Evolutionary conservation across 2,888 invertebrate genomes (phyloP).

Genomic region (Pollenia amentaria): DNA sequence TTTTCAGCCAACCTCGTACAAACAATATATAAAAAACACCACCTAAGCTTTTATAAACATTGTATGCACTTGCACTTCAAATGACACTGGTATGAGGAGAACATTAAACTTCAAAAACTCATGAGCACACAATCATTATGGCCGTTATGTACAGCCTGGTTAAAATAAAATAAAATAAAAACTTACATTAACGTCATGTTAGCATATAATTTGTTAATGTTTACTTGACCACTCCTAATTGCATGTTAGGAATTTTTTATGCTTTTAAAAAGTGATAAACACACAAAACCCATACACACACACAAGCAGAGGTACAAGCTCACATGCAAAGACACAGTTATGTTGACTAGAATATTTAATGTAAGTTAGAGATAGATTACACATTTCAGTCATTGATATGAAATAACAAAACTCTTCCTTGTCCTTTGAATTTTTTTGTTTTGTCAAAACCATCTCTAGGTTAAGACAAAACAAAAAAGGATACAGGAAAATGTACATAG

Average conservation of each 20-base stretch:
- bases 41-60: neutral
- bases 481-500: neutral
- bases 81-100: slow-evolving; percentile 2
- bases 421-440: neutral
- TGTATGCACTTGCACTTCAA: slow-evolving; percentile 53
- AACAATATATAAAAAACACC: neutral
- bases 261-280: slow-evolving; percentile 13
- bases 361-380: slow-evolving; percentile 15
- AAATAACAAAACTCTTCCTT: neutral
- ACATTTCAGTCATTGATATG: neutral
- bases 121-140: slow-evolving; percentile 52
- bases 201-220: slow-evolving; percentile 81
- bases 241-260: slow-evolving; percentile 79
- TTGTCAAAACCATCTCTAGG: slow-evolving; percentile 37
- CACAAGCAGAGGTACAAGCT: slow-evolving; percentile 19
- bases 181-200: slow-evolving; percentile 76
- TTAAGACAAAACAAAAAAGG: slow-evolving; percentile 21
- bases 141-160: slow-evolving; percentile 63
- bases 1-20: neutral
- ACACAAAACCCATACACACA: neutral
- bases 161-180: slow-evolving; percentile 67
- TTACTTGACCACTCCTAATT: slow-evolving; percentile 81
- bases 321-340: slow-evolving; percentile 11
- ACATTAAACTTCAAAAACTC: slow-evolving; percentile 14
- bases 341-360: slow-evolving; percentile 76